Base-by-base conservation (phyloP, 2,888 invertebrate genomes). In the Therioaphis trifolii region DNA sequence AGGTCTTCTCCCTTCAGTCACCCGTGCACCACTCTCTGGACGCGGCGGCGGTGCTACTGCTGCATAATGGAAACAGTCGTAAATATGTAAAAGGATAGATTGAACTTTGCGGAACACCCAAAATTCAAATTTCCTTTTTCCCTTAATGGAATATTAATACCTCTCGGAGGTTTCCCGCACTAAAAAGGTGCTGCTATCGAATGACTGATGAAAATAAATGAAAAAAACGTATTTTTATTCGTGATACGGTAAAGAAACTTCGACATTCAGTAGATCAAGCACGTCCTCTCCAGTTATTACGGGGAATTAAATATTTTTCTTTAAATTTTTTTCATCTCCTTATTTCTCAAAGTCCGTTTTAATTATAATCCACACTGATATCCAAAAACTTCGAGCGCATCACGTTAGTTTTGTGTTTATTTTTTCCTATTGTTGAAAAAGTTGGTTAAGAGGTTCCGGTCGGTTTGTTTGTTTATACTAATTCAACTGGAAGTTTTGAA, bases 51-150 rank as follows among this genome's bases (percentile, higher is more conserved):
- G 35, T 9, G 29, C 24, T 74, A 63, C 72, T 66, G 49, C 82
- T 82, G 82, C 82, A 82, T 82, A 82, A 82, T 82, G 82, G 82
- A 82, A 82, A 82, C 82, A 74, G 82, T 82, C 82, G 82, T 82
- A 82, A 82, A 82, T 82, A 82, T 82, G 82, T 82, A 82, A 82
- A 82, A 82, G 82, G 74, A 82, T 74, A 74, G 82, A 74, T 74
- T 82, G 82, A 82, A 82, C 82, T 82, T 74, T 82, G 63, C 24
- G 49, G 74, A 72, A 72, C 52, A 74, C 63, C 74, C 74, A 52
- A 82, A 82, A 82, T 82, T 82, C 63, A 82, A 82, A 82, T 82
- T 82, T 82, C 74, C 74, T 74, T 72, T 35, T 82, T 82, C 63
- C 82, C 74, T 82, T 74, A 82, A 82, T 82, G 82, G 82, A 82